These are phyloP conservation scores for Odobenus rosmarus DNA, from an alignment of 2,113 vertebrate species.

Conservation along the genomic window DNA sequence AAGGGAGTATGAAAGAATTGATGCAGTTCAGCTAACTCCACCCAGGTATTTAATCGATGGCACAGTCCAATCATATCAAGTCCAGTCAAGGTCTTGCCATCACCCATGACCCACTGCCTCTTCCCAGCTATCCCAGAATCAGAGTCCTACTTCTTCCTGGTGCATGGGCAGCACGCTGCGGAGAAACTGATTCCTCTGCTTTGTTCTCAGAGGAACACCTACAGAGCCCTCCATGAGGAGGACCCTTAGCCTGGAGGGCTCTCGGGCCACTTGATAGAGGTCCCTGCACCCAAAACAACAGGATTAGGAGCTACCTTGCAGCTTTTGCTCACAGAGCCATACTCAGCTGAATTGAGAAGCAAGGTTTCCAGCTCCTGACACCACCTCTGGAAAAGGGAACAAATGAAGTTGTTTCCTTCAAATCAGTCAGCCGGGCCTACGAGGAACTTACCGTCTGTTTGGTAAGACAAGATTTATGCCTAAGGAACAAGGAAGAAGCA, in stretches of 20 bases:
- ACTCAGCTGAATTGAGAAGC: not conserved
- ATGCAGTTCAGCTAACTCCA: not conserved
- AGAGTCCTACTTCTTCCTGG: not conserved
- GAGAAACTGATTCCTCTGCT: not conserved
- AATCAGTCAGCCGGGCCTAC: not conserved
- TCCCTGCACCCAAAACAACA: not conserved
- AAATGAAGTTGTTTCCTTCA: conserved; percentile 1
- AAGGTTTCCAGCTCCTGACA: too few relatives aligned
- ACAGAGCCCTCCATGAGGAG: not conserved
- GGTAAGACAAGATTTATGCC: not conserved
- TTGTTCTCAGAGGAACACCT: not conserved
- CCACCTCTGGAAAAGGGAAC: not conserved
- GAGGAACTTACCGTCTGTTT: not conserved
- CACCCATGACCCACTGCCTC: not conserved
- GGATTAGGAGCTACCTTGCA: not conserved
- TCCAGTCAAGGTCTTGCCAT: not conserved
- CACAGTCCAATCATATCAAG: not conserved
- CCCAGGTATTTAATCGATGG: not conserved
- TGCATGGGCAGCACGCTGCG: not conserved
- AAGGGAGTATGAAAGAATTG: not conserved
- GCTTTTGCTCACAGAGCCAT: not conserved
- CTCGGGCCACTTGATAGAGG: not conserved
- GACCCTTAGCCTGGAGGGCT: not conserved
- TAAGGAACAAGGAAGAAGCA: not conserved
- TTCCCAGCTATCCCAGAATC: not conserved